Percentiles rank a stretch among this genome's conserved stretches.
Conservation (phyloP, 2,888 invertebrate genomes). For the Caenorhabditis uteleia region DNA sequence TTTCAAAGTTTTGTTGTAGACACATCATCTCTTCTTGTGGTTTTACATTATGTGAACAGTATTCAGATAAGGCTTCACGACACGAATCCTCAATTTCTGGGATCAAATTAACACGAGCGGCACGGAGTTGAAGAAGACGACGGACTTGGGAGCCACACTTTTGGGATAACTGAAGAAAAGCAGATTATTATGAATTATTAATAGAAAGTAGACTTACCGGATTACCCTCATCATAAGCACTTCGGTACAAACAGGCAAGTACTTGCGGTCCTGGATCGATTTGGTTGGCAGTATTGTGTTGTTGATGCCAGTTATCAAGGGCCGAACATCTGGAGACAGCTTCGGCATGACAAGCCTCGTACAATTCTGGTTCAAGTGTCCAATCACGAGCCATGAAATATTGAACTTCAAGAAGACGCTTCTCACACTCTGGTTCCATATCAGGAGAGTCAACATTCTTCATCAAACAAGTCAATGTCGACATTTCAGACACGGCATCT, state of each 20-base stretch:
- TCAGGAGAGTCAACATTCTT: conserved; percentile 80
- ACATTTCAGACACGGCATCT: conserved; percentile 64
- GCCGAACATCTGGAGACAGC: conserved; percentile 74
- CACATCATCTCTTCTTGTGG: conserved; percentile 81
- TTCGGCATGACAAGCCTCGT: conserved; percentile 85
- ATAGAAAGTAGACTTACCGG: conserved; percentile 39
- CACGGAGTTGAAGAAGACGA: conserved; percentile 89
- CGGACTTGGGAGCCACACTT: conserved; percentile 79
- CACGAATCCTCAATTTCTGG: conserved; percentile 92
- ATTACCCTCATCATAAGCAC: conserved; percentile 71
- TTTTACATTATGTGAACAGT: conserved; percentile 80
- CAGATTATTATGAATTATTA: background rate
- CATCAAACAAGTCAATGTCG: conserved; percentile 88
- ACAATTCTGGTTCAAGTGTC: conserved; percentile 87
- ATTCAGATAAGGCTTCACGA: conserved; percentile 82
- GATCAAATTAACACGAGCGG: conserved; percentile 87
- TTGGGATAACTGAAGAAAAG: conserved; percentile 71
- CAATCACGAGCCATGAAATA: conserved; percentile 96
- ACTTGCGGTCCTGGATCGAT: conserved; percentile 84
- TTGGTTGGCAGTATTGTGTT: conserved; percentile 70
- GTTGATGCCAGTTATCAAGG: conserved; percentile 63
- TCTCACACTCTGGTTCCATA: conserved; percentile 89
- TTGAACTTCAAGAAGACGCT: conserved; percentile 89
- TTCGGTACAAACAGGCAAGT: conserved; percentile 86
- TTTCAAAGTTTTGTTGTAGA: conserved; percentile 78